Conservation (phyloP, 2,888 invertebrate species). For the Parnassius smintheus region DNA sequence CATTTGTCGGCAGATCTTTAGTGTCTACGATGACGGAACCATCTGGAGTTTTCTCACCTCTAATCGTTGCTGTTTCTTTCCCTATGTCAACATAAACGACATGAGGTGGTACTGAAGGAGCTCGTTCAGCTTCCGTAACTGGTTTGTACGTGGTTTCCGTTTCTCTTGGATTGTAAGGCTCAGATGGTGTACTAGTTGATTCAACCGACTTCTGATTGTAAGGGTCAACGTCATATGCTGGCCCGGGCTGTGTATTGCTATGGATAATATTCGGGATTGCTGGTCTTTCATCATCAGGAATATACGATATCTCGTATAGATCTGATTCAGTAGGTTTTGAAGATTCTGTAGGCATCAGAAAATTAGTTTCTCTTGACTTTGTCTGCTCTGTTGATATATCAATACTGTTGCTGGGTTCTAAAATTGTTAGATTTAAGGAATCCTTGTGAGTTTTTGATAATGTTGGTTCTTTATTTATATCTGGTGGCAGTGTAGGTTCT, state of each 20-base stretch:
- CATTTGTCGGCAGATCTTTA: slow-evolving; percentile 51
- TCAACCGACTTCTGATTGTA: slow-evolving; percentile 3
- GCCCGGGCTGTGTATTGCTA: slow-evolving; percentile 12
- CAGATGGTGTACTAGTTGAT: slow-evolving; percentile 19
- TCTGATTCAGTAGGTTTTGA: slow-evolving; percentile 9
- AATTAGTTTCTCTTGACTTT: neutral
- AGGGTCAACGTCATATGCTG: slow-evolving; percentile 12
- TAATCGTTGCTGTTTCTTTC: slow-evolving; percentile 45
- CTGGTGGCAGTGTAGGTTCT: slow-evolving; percentile 24
- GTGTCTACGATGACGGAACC: slow-evolving; percentile 54
- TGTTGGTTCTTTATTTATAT: slow-evolving; percentile 31
- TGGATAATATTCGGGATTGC: slow-evolving; percentile 23
- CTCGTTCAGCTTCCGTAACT: slow-evolving; percentile 33
- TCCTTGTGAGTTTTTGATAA: slow-evolving; percentile 30
- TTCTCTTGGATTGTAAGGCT: slow-evolving; percentile 21
- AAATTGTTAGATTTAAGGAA: slow-evolving; percentile 21
- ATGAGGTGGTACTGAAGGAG: slow-evolving; percentile 38
- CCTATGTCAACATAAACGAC: slow-evolving; percentile 46
- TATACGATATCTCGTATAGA: slow-evolving; percentile 24
- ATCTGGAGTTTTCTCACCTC: slow-evolving; percentile 46
- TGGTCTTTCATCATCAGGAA: slow-evolving; percentile 29
- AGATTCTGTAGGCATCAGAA: slow-evolving; percentile 24
- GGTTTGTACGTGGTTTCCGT: slow-evolving; percentile 43
- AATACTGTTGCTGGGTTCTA: slow-evolving; percentile 6
- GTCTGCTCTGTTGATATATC: slow-evolving; percentile 8